Conservation (phyloP, 2,797 vertebrate genomes). For the Chelidonichthys spinosus region DNA sequence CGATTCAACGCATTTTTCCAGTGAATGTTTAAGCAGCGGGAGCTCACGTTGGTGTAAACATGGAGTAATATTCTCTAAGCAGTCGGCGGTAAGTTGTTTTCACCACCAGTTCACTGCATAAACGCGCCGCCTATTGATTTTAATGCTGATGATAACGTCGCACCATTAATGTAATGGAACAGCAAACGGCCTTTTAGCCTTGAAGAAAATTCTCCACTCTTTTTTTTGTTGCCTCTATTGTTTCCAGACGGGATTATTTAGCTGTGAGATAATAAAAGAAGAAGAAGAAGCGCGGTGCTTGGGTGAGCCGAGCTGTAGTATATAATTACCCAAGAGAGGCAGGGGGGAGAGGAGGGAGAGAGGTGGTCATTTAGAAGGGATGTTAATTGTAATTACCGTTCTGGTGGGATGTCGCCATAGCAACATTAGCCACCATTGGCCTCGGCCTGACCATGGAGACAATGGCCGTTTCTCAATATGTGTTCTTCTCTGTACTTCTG, state of each 20-base stretch:
- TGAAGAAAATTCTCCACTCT: slow-evolving; percentile 27
- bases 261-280: slow-evolving; percentile 64
- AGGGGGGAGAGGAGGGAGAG: slow-evolving; percentile 54
- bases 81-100: slow-evolving; percentile 24
- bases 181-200: slow-evolving; percentile 47
- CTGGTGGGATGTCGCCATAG: slow-evolving; percentile 77
- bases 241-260: slow-evolving; percentile 68
- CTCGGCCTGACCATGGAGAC: slow-evolving; percentile 57
- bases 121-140: slow-evolving; percentile 58
- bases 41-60: slow-evolving; percentile 39
- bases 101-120: slow-evolving; percentile 43
- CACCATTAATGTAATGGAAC: slow-evolving; percentile 58
- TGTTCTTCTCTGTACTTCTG: no score
- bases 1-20: slow-evolving; percentile 1
- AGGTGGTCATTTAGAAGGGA: slow-evolving; percentile 79
- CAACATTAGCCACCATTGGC: slow-evolving; percentile 69
- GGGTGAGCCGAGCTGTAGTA: slow-evolving; percentile 68
- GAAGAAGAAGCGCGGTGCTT: slow-evolving; percentile 59
- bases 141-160: slow-evolving; percentile 29
- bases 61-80: slow-evolving; percentile 16
- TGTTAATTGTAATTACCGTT: slow-evolving; percentile 82
- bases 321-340: slow-evolving; percentile 76
- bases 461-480: no score
- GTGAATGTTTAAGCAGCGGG: slow-evolving; percentile 21
- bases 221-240: slow-evolving; percentile 43